Conservation (phyloP, 2,797 vertebrate genomes). For the Chromobotia macracanthus region DNA sequence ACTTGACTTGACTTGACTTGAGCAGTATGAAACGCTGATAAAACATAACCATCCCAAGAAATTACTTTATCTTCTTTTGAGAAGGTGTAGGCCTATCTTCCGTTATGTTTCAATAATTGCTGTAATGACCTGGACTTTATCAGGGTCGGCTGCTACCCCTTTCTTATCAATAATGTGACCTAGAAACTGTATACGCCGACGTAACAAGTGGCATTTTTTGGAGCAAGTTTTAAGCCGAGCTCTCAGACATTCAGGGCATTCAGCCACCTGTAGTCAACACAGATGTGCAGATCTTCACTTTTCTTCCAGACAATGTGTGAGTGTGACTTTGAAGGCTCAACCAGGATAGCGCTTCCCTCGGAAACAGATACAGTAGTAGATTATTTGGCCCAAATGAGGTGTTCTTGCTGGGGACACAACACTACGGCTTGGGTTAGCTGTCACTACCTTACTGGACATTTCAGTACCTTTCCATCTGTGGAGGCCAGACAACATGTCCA, state of each 20-base stretch:
- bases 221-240: constrained; percentile 35
- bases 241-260: constrained; percentile 7
- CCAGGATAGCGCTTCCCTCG: background rate
- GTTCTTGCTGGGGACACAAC: background rate
- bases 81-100: background rate
- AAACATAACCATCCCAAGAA: constrained; percentile 37
- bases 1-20: constrained; percentile 18
- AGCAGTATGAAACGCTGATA: constrained; percentile 40
- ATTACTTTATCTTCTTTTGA: constrained; percentile 7
- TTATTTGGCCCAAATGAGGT: background rate
- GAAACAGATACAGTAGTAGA: background rate
- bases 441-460: background rate
- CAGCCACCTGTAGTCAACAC: constrained; percentile 9
- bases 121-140: constrained; percentile 11
- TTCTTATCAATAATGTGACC: background rate
- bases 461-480: background rate
- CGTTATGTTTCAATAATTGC: constrained; percentile 6
- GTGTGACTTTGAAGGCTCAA: background rate
- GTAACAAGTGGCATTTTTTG: constrained; percentile 31
- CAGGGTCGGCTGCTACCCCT: background rate
- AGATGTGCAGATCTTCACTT: background rate
- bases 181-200: constrained; percentile 28
- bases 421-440: background rate
- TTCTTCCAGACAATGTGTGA: constrained; percentile 33
- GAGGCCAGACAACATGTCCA: background rate